phyloP scores from a whole-genome alignment of 2,888 invertebrate species.

The Tolmerus cingulatus region DNA sequence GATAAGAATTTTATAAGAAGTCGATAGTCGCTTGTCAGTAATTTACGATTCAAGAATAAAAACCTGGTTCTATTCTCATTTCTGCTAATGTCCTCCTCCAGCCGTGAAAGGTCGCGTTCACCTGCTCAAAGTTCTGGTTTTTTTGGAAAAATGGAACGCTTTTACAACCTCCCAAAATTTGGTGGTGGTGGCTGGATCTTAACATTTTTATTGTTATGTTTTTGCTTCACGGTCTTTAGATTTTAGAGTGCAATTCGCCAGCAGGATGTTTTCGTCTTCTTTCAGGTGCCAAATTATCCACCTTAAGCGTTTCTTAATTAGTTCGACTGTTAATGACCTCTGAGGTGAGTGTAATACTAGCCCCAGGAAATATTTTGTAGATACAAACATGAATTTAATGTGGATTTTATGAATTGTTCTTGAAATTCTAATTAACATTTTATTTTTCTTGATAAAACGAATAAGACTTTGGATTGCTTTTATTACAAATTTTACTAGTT shows the following conservation, averaged over 20 bases:
- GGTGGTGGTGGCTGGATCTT: not conserved
- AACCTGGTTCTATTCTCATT: not conserved
- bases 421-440: not conserved
- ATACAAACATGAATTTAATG: not conserved
- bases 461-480: not conserved
- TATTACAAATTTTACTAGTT: not conserved
- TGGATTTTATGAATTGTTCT: not conserved
- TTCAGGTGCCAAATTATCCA: not conserved
- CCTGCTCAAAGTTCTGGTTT: not conserved
- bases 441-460: not conserved
- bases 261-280: not conserved
- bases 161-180: not conserved
- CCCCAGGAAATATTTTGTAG: not conserved
- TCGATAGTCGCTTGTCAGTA: not conserved
- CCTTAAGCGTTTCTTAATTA: not conserved
- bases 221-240: not conserved
- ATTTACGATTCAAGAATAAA: not conserved
- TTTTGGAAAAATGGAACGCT: constrained; percentile 2
- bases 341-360: not conserved
- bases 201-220: not conserved
- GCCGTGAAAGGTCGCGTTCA: not conserved
- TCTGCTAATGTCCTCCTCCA: not conserved
- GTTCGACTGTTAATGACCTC: not conserved
- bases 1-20: not conserved
- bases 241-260: not conserved